These are phyloP conservation scores for Oreochromis tanganicae DNA, from an alignment of 2,113 vertebrate genomes.

Conservation along the genomic window DNA sequence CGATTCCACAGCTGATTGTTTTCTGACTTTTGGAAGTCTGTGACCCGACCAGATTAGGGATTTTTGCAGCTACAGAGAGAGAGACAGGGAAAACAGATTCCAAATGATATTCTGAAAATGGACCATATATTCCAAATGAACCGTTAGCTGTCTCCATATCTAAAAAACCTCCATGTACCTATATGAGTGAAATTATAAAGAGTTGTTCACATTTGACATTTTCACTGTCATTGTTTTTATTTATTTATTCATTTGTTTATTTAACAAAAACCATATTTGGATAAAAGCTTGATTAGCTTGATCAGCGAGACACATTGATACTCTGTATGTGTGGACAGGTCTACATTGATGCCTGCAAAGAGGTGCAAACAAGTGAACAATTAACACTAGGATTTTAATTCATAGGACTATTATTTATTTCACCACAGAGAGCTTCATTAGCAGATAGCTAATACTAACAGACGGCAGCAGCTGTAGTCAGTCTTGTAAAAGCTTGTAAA, in stretches of 20 bases:
- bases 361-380: background rate
- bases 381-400: background rate
- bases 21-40: background rate
- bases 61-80: background rate
- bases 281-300: background rate
- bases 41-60: background rate
- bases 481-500: background rate
- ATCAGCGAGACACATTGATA: background rate
- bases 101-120: background rate
- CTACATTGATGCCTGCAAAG: background rate
- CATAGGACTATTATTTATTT: background rate
- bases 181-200: background rate
- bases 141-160: background rate
- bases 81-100: background rate
- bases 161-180: background rate
- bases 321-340: background rate
- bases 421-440: too few species aligned
- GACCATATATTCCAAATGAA: background rate
- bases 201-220: background rate
- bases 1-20: background rate
- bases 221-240: background rate
- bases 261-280: background rate
- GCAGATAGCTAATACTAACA: background rate
- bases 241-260: background rate
- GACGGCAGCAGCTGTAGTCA: background rate